Evolutionary conservation across 2,113 vertebrate species (phyloP), one percentile per base, ranked within the genome.

Genomic region (Narcine bancroftii): DNA sequence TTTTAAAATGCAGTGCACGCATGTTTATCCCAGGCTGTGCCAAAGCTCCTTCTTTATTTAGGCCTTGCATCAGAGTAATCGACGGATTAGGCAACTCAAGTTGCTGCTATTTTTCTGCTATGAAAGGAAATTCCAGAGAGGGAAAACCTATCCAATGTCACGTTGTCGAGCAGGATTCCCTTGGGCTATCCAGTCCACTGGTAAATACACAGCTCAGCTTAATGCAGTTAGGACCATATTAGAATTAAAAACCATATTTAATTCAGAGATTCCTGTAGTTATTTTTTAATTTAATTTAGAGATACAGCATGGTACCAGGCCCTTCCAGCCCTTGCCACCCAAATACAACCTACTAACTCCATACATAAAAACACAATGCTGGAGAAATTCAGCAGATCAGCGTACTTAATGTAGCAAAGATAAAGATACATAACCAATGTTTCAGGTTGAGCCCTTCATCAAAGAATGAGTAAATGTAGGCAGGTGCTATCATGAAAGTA

Each of bases 21-120:
- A 83, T 83, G 89, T 91, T 91, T 66, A 47, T 71, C 42, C 53
- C 81, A 63, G 36, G 81, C 53, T 87, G 81, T 60, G 81, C 45
- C 33, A 39, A 63, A 5, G 81, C 17, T 87, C 33, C 53, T 91
- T 47, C 89, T 91, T 91, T 91, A 69, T 91, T 91, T 91, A 91
- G 89, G 65, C 29, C 89, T 45, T 69, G 63, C 89, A 33, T 71
- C 89, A 91, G 89, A 4, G 39, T 47, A 69, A 69, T 91, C 29
- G 5, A 29, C 39, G 63, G 65, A 71, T 47, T 91, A 26, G 63
- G 89, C 24, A 66, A 36, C 11, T 33, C 3, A 42, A 42, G 19
- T 91, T 24, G 53, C 81, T 91, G 89, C 89, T 69, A 65, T 89
- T 65, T 69, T 71, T 91, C 89, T 91, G 89, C 89, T 69, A 47